These are phyloP conservation scores for Physeter macrocephalus DNA, from an alignment of 2,113 vertebrate species.

Conservation along the genomic window DNA sequence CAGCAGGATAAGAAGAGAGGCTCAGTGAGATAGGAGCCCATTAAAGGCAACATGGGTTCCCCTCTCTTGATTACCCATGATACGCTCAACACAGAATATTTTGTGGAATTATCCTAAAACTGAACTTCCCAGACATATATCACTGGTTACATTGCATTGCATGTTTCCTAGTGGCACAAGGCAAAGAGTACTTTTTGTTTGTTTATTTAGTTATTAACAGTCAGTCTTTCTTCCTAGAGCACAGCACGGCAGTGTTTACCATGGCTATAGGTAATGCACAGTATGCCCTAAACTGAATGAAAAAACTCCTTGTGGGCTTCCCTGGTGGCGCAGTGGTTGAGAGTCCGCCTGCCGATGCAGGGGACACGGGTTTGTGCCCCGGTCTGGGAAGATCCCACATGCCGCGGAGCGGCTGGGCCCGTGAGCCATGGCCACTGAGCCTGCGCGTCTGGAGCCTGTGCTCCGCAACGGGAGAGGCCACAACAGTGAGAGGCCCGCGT, in stretches of 20 bases:
- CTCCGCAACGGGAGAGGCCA: too few species aligned
- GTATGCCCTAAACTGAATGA: background rate
- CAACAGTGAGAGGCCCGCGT: too few species aligned
- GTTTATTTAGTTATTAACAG: background rate
- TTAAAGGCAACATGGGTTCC: background rate
- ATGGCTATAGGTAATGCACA: conserved; percentile 4
- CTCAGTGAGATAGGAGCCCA: background rate
- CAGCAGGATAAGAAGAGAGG: background rate
- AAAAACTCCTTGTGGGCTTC: too few species aligned
- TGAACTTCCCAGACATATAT: background rate
- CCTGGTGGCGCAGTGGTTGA: too few species aligned
- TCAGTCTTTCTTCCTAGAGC: background rate
- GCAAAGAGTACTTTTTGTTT: background rate
- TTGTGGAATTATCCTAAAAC: background rate
- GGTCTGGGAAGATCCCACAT: too few species aligned
- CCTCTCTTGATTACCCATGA: background rate
- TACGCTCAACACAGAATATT: background rate
- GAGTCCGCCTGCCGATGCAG: too few species aligned
- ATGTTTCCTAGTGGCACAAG: background rate
- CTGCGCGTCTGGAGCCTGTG: too few species aligned
- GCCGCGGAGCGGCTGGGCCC: too few species aligned
- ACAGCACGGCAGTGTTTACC: background rate
- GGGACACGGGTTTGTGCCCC: too few species aligned
- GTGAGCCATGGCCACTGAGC: too few species aligned
- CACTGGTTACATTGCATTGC: background rate